Conservation (phyloP, 2,888 invertebrate species). For the Gonocerus acuteangulatus region DNA sequence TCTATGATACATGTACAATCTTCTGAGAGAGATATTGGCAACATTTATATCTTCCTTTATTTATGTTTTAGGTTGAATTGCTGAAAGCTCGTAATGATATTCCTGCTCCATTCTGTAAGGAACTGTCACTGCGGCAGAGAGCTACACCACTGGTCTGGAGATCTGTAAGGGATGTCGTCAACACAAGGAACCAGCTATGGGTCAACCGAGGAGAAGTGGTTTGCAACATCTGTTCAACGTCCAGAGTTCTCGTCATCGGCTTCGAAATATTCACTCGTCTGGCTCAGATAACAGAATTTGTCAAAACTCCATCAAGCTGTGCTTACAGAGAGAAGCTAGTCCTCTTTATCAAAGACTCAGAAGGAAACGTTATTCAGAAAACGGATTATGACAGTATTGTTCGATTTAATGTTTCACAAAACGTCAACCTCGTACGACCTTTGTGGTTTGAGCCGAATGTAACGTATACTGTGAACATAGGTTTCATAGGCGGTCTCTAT, state of each 20-base stretch:
- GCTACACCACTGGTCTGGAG: slow-evolving; percentile 45
- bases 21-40: too few species aligned
- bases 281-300: slow-evolving; percentile 28
- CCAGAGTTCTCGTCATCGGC: slow-evolving; percentile 43
- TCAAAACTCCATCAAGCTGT: slow-evolving; percentile 4
- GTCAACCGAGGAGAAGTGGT: slow-evolving; percentile 33
- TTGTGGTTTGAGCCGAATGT: slow-evolving; percentile 39
- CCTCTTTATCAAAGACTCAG: slow-evolving; percentile 41
- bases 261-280: slow-evolving; percentile 43
- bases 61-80: too few species aligned
- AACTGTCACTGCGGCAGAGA: slow-evolving; percentile 41
- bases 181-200: slow-evolving; percentile 30
- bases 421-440: slow-evolving; percentile 46
- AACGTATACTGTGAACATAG: slow-evolving; percentile 33
- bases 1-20: too few species aligned
- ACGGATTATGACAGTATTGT: slow-evolving; percentile 45
- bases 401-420: slow-evolving; percentile 47
- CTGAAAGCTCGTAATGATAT: neutral
- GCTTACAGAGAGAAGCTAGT: slow-evolving; percentile 24
- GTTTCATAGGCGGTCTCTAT: slow-evolving; percentile 35
- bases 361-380: slow-evolving; percentile 44
- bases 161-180: slow-evolving; percentile 36
- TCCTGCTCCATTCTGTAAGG: slow-evolving; percentile 36
- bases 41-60: too few species aligned
- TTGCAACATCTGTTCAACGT: slow-evolving; percentile 45